Evolutionary conservation across 2,113 vertebrate genomes (phyloP).

Genomic region (Macroglossus sobrinus): DNA sequence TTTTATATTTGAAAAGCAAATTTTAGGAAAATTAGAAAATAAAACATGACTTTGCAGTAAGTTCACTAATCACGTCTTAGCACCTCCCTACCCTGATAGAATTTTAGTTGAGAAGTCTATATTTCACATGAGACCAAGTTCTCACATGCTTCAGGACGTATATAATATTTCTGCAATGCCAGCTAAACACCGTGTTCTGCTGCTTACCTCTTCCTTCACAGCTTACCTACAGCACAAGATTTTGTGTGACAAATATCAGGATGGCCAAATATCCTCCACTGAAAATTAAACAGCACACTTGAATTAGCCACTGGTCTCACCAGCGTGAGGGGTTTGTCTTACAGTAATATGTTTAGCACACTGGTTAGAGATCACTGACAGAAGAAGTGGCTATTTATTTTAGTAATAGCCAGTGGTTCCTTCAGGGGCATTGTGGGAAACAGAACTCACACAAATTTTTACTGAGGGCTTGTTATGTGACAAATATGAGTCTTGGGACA

Average conservation of each 20-base stretch:
- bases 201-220: not conserved
- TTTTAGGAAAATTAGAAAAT: not conserved
- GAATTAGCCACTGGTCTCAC: not conserved
- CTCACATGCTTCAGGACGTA: not conserved
- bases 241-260: not conserved
- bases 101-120: not conserved
- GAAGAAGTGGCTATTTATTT: not conserved
- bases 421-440: not conserved
- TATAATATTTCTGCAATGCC: not conserved
- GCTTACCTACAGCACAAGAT: not conserved
- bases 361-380: not conserved
- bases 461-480: not conserved
- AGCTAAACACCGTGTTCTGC: not conserved
- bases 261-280: not conserved
- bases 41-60: not conserved
- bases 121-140: not conserved
- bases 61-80: not conserved
- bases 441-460: not conserved
- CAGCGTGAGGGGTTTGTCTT: not conserved
- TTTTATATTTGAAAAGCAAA: not conserved
- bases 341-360: accelerated
- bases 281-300: not conserved
- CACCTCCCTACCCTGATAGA: not conserved
- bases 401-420: not conserved
- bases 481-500: not conserved